A percentile compares a stretch with the other conserved stretches of the same genome.
phyloP scores from a whole-genome alignment of 1,140 invertebrate genomes.

The Drosophila miranda region DNA sequence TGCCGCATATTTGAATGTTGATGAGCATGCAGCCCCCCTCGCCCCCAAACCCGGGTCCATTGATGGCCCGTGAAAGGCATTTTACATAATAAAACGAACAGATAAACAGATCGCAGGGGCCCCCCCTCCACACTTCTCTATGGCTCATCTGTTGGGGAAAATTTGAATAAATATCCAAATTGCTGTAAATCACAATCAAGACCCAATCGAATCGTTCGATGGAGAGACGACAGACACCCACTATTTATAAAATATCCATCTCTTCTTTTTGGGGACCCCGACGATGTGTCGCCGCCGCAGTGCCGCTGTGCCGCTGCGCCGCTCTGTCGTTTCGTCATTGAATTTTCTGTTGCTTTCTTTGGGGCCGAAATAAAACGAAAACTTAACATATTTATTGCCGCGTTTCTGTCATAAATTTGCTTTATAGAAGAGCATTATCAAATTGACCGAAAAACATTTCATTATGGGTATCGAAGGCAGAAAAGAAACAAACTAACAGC shows the following conservation, averaged over 20 bases:
- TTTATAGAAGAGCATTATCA: conserved; percentile 72
- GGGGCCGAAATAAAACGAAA: conserved; percentile 46
- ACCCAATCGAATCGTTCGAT: conserved; percentile 60
- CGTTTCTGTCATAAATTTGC: conserved; percentile 72
- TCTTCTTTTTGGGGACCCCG: background rate
- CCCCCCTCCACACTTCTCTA: conserved; percentile 18
- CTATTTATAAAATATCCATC: conserved; percentile 65
- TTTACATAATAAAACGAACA: conserved; percentile 75
- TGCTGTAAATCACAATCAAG: conserved; percentile 80
- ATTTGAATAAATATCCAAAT: conserved; percentile 75
- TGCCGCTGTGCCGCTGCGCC: conserved; percentile 34
- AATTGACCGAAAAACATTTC: conserved; percentile 79
- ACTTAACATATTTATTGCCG: conserved; percentile 68
- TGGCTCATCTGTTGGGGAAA: conserved; percentile 42
- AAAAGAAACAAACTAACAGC: conserved; percentile 48
- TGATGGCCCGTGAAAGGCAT: conserved; percentile 70
- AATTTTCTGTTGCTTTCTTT: conserved; percentile 32
- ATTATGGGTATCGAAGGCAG: conserved; percentile 58
- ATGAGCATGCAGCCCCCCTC: conserved; percentile 31
- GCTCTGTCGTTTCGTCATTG: conserved; percentile 61
- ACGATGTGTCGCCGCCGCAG: conserved; percentile 52
- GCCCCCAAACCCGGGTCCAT: conserved; percentile 1
- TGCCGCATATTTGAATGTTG: conserved; percentile 73
- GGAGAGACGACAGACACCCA: conserved; percentile 56
- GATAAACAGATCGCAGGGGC: conserved; percentile 49